Percentiles rank a stretch among this genome's conserved stretches.
phyloP scores from a whole-genome alignment of 2,888 invertebrate species.

The Malachius bipustulatus region DNA sequence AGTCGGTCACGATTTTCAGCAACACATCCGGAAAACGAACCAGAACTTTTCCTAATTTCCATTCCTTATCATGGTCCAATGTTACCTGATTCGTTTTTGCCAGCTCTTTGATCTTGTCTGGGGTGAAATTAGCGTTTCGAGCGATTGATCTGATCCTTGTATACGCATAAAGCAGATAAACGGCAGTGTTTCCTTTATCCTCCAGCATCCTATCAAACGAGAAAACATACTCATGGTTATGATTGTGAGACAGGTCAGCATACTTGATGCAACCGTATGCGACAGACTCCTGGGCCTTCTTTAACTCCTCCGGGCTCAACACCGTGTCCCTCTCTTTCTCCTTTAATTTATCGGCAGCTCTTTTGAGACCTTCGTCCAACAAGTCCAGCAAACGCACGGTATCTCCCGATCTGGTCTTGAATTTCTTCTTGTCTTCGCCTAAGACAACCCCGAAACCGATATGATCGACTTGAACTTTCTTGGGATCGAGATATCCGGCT shows the following conservation, averaged over 20 bases:
- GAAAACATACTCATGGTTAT: constrained; percentile 90
- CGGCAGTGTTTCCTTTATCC: constrained; percentile 97
- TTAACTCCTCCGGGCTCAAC: constrained; percentile 67
- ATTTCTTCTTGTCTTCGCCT: constrained; percentile 98
- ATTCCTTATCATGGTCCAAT: constrained; percentile 83
- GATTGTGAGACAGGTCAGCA: constrained; percentile 88
- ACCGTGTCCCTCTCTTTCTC: constrained; percentile 83
- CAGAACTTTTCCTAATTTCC: constrained; percentile 83
- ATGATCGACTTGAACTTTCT: constrained; percentile 65
- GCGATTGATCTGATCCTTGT: constrained; percentile 89
- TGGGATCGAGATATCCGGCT: constrained; percentile 55
- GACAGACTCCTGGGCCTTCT: constrained; percentile 75
- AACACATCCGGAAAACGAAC: constrained; percentile 81
- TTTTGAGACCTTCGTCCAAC: constrained; percentile 80
- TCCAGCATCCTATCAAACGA: constrained; percentile 99
- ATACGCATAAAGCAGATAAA: constrained; percentile 88
- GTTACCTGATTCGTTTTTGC: constrained; percentile 47
- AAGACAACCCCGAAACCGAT: constrained; percentile 94
- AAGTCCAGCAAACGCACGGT: constrained; percentile 74
- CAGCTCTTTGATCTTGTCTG: constrained; percentile 49
- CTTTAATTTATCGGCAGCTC: constrained; percentile 67
- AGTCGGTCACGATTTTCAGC: constrained; percentile 66
- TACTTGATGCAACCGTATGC: constrained; percentile 99
- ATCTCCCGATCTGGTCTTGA: constrained; percentile 96
- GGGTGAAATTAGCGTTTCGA: constrained; percentile 58